Evolutionary conservation across 2,888 invertebrate species (phyloP).

Genomic region (Drosophila stalkeri): DNA sequence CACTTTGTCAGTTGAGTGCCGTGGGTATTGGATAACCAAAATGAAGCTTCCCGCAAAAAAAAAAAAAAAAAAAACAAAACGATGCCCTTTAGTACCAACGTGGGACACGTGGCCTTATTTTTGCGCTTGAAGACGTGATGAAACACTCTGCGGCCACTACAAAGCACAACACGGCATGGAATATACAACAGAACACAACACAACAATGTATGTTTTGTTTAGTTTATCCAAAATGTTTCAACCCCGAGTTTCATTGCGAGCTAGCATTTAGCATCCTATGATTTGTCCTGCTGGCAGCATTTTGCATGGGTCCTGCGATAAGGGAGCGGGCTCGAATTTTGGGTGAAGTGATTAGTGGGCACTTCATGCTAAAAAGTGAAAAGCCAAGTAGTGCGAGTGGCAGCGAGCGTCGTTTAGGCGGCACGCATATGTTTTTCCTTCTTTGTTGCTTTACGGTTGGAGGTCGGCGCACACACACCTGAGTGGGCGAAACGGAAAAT

Average conservation of each 20-base stretch:
- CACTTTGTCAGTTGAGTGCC: constrained; percentile 40
- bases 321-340: constrained; percentile 69
- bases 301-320: constrained; percentile 40
- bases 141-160: constrained; percentile 60
- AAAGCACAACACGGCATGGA: constrained; percentile 32
- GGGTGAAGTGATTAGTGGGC: constrained; percentile 79
- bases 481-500: constrained; percentile 74
- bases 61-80: constrained; percentile 5
- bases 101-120: constrained; percentile 84
- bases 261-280: constrained; percentile 23
- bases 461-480: constrained; percentile 72
- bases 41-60: constrained; percentile 16
- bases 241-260: constrained; percentile 43
- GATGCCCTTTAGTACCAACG: constrained; percentile 55
- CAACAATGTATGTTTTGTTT: constrained; percentile 34
- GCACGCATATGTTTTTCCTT: constrained; percentile 82
- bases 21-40: constrained; percentile 32
- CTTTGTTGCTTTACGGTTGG: constrained; percentile 66
- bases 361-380: constrained; percentile 81
- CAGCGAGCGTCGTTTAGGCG: constrained; percentile 79
- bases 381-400: constrained; percentile 83
- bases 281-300: constrained; percentile 37
- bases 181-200: constrained; percentile 9
- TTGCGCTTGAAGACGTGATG: constrained; percentile 82
- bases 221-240: constrained; percentile 49